Evolutionary conservation across 2,797 vertebrate species (phyloP).

Genomic region (Pseudochirops cupreus): DNA sequence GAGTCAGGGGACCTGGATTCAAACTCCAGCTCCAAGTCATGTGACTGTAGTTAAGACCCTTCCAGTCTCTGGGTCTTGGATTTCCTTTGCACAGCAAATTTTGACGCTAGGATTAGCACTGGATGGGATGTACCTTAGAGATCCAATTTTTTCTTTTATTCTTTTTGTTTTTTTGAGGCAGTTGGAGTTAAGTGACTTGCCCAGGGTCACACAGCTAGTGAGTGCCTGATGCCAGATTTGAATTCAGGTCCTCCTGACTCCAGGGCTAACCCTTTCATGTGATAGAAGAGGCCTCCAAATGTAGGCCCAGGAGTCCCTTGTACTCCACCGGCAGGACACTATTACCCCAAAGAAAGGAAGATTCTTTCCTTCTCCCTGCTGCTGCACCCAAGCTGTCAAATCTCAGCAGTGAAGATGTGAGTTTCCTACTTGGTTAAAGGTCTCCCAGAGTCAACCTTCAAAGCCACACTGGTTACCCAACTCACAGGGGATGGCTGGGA

Average conservation of each 20-base stretch:
- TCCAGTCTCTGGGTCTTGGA: not conserved
- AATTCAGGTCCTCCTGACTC: not conserved
- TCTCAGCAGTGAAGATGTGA: not conserved
- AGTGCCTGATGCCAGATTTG: not conserved
- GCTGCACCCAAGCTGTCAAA: not conserved
- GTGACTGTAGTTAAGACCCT: not conserved
- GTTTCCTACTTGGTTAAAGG: not conserved
- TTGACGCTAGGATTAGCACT: not conserved
- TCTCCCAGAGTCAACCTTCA: not conserved
- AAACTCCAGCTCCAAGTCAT: not conserved
- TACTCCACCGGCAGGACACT: not conserved
- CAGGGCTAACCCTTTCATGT: not conserved
- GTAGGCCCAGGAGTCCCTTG: not conserved
- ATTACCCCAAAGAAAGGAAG: not conserved
- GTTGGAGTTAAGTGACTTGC: not conserved
- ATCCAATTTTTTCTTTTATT: not conserved
- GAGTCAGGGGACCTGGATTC: not conserved
- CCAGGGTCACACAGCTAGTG: not conserved
- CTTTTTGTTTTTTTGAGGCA: too few species aligned
- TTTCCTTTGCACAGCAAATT: not conserved
- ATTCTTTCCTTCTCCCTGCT: not conserved
- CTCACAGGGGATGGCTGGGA: not conserved
- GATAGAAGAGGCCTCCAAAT: not conserved
- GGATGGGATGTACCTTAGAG: not conserved
- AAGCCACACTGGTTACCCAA: not conserved